Percentiles rank a stretch among this genome's conserved stretches.
These are phyloP conservation scores for Therioaphis trifolii DNA, from an alignment of 2,888 invertebrate species.

Conservation along the genomic window DNA sequence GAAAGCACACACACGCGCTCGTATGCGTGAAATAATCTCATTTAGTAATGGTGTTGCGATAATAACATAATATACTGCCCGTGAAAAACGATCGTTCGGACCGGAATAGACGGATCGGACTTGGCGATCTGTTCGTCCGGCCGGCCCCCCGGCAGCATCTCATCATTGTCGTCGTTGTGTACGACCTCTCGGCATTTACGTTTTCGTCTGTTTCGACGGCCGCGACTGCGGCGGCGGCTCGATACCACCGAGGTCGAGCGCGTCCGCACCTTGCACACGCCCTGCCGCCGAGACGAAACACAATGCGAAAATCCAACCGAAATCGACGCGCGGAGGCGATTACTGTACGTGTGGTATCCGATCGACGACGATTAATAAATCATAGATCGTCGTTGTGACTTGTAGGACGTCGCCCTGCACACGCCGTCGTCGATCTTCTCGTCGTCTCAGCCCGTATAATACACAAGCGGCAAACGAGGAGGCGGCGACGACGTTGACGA, in stretches of 20 bases:
- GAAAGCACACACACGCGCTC: not conserved
- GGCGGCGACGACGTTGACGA: not conserved
- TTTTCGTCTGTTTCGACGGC: conserved; percentile 41
- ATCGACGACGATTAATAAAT: not conserved
- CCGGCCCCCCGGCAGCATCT: too few relatives aligned
- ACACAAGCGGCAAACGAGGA: too few relatives aligned
- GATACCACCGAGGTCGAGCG: not conserved
- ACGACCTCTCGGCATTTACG: conserved; percentile 25
- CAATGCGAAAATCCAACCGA: too few relatives aligned
- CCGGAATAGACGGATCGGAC: not conserved
- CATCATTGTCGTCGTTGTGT: too few relatives aligned
- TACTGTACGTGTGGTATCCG: too few relatives aligned
- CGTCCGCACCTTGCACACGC: not conserved
- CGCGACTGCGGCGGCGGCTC: not conserved
- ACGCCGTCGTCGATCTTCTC: too few relatives aligned
- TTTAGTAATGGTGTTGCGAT: not conserved
- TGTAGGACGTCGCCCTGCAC: too few relatives aligned
- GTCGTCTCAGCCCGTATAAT: too few relatives aligned
- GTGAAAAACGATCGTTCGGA: conserved; percentile 12
- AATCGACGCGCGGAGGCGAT: not conserved
- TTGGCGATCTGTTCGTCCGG: not conserved
- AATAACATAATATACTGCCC: not conserved
- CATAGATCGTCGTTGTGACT: not conserved
- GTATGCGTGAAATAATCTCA: not conserved
- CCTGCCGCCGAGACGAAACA: conserved; percentile 5